Evolutionary conservation across 2,888 invertebrate genomes (phyloP).

Genomic region (Acrobasis repandana): DNA sequence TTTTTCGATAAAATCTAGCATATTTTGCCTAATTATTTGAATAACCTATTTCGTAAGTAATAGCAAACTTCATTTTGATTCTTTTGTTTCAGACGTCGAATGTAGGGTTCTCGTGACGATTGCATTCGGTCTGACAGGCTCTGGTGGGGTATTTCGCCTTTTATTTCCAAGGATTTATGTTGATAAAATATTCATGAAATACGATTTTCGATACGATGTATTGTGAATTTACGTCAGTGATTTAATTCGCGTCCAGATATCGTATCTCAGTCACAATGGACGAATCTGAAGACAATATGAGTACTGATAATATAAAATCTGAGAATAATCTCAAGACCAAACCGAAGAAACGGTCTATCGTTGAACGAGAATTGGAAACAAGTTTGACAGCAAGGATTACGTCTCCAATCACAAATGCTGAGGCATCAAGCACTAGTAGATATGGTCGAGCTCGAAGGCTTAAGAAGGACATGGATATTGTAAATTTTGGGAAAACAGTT

Average conservation of each 20-base stretch:
- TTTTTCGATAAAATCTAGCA: constrained; percentile 31
- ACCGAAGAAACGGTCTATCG: constrained; percentile 69
- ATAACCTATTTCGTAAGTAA: constrained; percentile 65
- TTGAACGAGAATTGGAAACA: constrained; percentile 74
- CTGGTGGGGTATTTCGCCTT: constrained; percentile 43
- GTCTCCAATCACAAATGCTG: constrained; percentile 54
- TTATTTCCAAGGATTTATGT: constrained; percentile 38
- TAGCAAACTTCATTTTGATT: constrained; percentile 76
- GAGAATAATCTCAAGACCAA: constrained; percentile 48
- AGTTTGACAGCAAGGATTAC: constrained; percentile 67
- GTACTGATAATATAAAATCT: constrained; percentile 51
- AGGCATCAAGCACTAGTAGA: constrained; percentile 74
- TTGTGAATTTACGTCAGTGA: constrained; percentile 50
- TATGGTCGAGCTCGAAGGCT: constrained; percentile 83
- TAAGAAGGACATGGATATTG: constrained; percentile 71
- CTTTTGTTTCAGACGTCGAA: constrained; percentile 71
- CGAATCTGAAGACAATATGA: constrained; percentile 65
- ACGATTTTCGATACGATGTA: constrained; percentile 44
- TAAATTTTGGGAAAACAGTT: constrained; percentile 61
- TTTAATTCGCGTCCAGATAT: constrained; percentile 32
- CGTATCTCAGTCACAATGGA: constrained; percentile 53
- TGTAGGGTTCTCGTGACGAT: constrained; percentile 43
- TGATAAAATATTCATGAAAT: constrained; percentile 37
- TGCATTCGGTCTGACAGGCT: constrained; percentile 41
- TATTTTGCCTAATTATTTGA: constrained; percentile 53